Evolutionary conservation across 2,888 invertebrate genomes (phyloP).

Genomic region (Dysmachus trigonus): DNA sequence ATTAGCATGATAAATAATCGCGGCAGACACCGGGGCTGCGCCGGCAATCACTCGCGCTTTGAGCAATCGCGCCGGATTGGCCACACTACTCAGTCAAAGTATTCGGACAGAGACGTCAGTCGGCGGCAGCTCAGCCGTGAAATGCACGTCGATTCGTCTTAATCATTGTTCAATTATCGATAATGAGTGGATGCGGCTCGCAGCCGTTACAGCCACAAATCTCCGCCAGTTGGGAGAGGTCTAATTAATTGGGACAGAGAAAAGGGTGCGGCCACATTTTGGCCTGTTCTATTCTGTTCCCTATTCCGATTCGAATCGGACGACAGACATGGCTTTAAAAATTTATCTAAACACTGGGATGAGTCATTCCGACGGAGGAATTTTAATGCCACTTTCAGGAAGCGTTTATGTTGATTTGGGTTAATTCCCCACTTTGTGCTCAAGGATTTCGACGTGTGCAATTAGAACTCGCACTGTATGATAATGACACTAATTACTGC

Average conservation of each 20-base stretch:
- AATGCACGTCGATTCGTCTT: conserved; percentile 13
- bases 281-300: too few species aligned
- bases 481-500: not conserved
- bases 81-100: not conserved
- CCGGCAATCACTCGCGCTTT: not conserved
- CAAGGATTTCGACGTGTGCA: not conserved
- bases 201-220: not conserved
- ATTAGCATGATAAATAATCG: conserved; percentile 8
- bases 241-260: not conserved
- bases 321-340: not conserved
- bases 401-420: not conserved
- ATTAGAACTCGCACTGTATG: not conserved
- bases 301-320: not conserved
- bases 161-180: conserved; percentile 5
- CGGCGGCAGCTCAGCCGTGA: conserved; percentile 10
- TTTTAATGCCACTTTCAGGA: not conserved
- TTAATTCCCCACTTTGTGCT: not conserved
- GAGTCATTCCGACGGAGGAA: not conserved
- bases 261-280: not conserved
- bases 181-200: conserved; percentile 1
- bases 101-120: not conserved
- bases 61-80: not conserved
- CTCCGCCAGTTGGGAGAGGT: not conserved
- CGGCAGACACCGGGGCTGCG: not conserved
- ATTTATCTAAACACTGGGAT: not conserved